Conservation (phyloP, 2,888 invertebrate genomes). For the Eilema depressum region DNA sequence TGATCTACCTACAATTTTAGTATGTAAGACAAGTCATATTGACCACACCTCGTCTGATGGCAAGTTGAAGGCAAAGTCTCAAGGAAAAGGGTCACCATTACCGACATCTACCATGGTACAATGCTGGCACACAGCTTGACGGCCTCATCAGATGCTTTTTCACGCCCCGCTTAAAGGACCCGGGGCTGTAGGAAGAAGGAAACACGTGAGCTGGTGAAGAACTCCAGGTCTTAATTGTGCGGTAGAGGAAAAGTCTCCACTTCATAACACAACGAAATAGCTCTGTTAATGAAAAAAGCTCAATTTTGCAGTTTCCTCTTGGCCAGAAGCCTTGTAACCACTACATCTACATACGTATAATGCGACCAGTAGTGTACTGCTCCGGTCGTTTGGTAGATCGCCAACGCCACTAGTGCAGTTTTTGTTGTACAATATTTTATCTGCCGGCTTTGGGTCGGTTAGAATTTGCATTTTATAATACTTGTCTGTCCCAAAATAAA, state of each 20-base stretch:
- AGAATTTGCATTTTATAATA: neutral
- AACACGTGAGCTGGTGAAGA: too few species aligned
- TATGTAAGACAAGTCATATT: too few species aligned
- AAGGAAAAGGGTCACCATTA: too few species aligned
- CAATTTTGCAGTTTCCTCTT: neutral
- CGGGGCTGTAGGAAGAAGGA: too few species aligned
- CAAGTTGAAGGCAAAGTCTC: too few species aligned
- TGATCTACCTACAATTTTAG: too few species aligned
- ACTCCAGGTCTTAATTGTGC: too few species aligned
- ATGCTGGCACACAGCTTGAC: too few species aligned
- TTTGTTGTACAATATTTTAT: constrained; percentile 8
- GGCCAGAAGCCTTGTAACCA: constrained; percentile 9
- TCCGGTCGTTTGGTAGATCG: constrained; percentile 14
- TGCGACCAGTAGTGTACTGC: constrained; percentile 12
- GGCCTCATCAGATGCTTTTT: too few species aligned
- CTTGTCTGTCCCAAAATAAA: neutral
- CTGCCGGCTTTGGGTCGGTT: neutral
- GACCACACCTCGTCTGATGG: too few species aligned
- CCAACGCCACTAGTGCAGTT: constrained; percentile 13
- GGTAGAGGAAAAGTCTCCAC: neutral
- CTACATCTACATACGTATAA: constrained; percentile 3
- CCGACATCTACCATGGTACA: too few species aligned
- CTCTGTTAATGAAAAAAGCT: neutral
- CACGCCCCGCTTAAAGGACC: too few species aligned
- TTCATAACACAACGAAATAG: constrained; percentile 4